A percentile compares a stretch with the other conserved stretches of the same genome.
phyloP scores from a whole-genome alignment of 2,113 vertebrate species.

The Zeus faber region DNA sequence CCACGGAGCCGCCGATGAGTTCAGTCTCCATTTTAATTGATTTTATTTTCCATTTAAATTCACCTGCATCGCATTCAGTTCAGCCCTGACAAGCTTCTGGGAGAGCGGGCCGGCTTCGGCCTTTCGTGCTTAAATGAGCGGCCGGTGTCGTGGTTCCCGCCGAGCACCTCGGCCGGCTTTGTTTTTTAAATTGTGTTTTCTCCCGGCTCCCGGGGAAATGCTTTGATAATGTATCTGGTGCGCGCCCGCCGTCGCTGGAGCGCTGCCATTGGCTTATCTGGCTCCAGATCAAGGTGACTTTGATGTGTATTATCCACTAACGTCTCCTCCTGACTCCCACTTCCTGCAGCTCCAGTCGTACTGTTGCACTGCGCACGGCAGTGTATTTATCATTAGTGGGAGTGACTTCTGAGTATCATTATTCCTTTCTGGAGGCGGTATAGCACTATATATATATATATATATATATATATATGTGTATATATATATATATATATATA shows the following conservation, averaged over 20 bases:
- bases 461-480: too few species aligned
- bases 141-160: too few species aligned
- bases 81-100: too few species aligned
- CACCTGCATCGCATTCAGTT: too few species aligned
- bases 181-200: too few species aligned
- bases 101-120: too few species aligned
- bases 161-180: too few species aligned
- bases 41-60: too few species aligned
- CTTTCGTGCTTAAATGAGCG: too few species aligned
- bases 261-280: conserved; percentile 59
- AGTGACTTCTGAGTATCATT: conserved; percentile 66
- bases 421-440: conserved; percentile 53
- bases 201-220: conserved; percentile 37
- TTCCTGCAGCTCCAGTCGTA: conserved; percentile 37
- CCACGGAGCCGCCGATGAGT: too few species aligned
- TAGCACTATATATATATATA: conserved; percentile 56
- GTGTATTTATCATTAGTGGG: conserved; percentile 51
- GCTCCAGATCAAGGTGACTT: conserved; percentile 66
- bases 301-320: conserved; percentile 61
- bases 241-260: conserved; percentile 43
- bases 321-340: conserved; percentile 40
- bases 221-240: conserved; percentile 35
- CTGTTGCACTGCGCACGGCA: conserved; percentile 36
- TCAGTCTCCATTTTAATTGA: too few species aligned
- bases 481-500: too few species aligned